Percentiles rank a stretch among this genome's conserved stretches.
Evolutionary conservation across 2,797 vertebrate genomes (phyloP).

Genomic region (Heteromormyrus szaboi): DNA sequence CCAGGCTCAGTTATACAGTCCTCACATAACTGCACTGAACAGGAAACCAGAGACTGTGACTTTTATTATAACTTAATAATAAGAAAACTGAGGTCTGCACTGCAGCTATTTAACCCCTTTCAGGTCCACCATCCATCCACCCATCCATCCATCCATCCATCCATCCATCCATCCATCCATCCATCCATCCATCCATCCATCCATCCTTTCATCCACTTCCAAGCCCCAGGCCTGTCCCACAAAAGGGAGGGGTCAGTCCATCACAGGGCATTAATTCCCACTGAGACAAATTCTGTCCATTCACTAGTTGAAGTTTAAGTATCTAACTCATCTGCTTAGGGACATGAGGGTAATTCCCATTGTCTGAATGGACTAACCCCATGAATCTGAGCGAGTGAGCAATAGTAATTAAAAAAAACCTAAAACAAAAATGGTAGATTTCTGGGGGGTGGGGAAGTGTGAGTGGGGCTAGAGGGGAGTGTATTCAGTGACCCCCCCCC

Average conservation of each 20-base stretch:
- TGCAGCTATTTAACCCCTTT: background rate
- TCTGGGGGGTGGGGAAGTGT: background rate
- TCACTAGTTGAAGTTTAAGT: background rate
- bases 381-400: background rate
- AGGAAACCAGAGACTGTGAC: background rate
- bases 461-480: background rate
- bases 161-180: background rate
- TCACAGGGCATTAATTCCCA: background rate
- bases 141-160: background rate
- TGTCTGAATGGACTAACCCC: background rate
- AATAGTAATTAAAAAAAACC: background rate
- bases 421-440: background rate
- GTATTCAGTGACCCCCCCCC: background rate
- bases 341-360: background rate
- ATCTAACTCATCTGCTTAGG: background rate
- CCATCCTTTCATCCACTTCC: background rate
- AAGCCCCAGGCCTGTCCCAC: background rate
- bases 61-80: background rate
- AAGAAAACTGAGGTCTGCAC: background rate
- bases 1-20: background rate
- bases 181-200: background rate
- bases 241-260: background rate
- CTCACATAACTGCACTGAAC: background rate
- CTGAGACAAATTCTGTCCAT: background rate
- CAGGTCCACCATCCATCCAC: background rate